Conservation (phyloP, 2,113 vertebrate genomes). For the Ondatra zibethicus region DNA sequence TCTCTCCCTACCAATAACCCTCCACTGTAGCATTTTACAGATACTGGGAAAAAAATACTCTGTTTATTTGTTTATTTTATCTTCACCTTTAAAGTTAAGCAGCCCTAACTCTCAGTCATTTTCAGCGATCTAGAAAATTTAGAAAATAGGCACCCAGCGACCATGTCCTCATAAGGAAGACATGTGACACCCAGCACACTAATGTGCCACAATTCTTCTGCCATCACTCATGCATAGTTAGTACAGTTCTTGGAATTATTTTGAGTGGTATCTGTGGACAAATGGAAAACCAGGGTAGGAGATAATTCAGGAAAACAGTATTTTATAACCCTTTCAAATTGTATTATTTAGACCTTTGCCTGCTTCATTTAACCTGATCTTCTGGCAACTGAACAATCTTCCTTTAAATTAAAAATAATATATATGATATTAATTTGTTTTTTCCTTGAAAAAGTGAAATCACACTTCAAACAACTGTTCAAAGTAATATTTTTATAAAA, state of each 20-base stretch:
- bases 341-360: not conserved
- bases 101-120: not conserved
- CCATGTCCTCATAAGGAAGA: not conserved
- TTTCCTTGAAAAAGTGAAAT: conserved; percentile 15
- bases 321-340: not conserved
- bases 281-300: not conserved
- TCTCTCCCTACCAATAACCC: not conserved
- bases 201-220: not conserved
- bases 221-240: not conserved
- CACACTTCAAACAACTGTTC: not conserved
- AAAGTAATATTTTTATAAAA: not conserved
- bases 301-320: conserved; percentile 4
- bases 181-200: not conserved
- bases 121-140: conserved; percentile 34
- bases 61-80: conserved; percentile 43
- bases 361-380: conserved; percentile 14
- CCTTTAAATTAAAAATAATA: not conserved
- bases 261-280: not conserved
- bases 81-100: not conserved
- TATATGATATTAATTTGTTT: not conserved
- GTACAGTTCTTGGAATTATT: not conserved
- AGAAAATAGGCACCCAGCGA: not conserved
- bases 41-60: conserved; percentile 8
- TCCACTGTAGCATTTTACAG: not conserved
- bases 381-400: not conserved